Evolutionary conservation across 2,113 vertebrate species (phyloP), one percentile per base, ranked within the genome.

Genomic region (Nycticorax nycticorax): DNA sequence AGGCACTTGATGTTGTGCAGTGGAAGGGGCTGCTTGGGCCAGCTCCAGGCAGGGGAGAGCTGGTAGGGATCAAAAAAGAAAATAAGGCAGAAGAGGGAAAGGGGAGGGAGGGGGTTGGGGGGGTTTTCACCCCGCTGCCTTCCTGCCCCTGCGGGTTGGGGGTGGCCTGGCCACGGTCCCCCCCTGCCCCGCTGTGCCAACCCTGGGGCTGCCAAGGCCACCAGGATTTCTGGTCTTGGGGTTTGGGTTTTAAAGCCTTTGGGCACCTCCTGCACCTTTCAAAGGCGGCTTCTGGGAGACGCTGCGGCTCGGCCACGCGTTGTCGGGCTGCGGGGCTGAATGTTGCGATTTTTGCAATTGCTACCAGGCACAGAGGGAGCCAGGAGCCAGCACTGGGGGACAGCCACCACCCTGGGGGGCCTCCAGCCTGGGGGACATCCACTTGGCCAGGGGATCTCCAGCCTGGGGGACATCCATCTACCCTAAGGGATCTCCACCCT

Each of bases 281-380:
- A n/a, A 32, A 73, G 85, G 4, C 0, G 2, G 13, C 32, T 41
- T 21, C 53, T 32, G 33, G 43, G 32, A 43, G 60, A 30, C 1
- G 6, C 62, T 17, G 33, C 1, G 0, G 33, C 67, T 59, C 0
- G 0, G 35, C 68, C 43, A 4, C 12, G 1, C 1, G 3, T 59
- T 27, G 17, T 37, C 0, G 0, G 62, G 21, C 33, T 45, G 64
- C 9, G 1, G 66, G 39, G 37, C 14, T 32, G 57, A 24, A n/a
- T 37, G 45, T 28, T 43, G 50, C 23, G 15, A 12, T 69, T 84
- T 75, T n/a, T 53, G 48, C 10, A 11, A 21, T 57, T 30, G 19
- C 28, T 30, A 1, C 16, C 0, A 3, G 33, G 37, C 23, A 39
- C 1, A 2, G 55, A 67, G 55, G 55, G 47, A n/a, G 39, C 10